Evolutionary conservation across 2,797 vertebrate species (phyloP).

Genomic region (Dicrostonyx torquatus): DNA sequence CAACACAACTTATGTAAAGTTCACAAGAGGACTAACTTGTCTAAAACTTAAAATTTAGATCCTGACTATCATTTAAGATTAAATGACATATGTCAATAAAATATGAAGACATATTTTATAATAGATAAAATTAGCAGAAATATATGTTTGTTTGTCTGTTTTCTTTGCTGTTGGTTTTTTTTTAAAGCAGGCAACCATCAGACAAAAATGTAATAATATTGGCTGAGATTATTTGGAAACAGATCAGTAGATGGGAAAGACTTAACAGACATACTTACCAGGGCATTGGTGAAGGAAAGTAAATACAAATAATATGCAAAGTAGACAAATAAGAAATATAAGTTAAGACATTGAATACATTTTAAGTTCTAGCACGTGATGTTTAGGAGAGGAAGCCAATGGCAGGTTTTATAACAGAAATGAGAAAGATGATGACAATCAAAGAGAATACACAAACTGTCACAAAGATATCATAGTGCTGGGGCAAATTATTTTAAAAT

Average conservation of each 20-base stretch:
- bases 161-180: neutral
- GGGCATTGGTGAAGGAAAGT: constrained; percentile 30
- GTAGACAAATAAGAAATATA: constrained; percentile 44
- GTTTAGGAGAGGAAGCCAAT: neutral
- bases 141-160: neutral
- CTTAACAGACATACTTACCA: neutral
- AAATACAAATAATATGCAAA: constrained; percentile 51
- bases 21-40: constrained; percentile 29
- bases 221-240: neutral
- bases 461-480: neutral
- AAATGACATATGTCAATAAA: no score
- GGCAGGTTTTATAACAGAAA: neutral
- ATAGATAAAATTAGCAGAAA: neutral
- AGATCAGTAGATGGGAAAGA: constrained; percentile 17
- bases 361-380: constrained; percentile 42
- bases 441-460: neutral
- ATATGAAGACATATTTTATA: constrained; percentile 61
- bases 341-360: constrained; percentile 19
- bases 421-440: neutral
- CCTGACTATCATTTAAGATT: constrained; percentile 4
- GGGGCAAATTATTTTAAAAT: neutral
- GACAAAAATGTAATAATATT: constrained; percentile 40
- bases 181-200: constrained; percentile 27
- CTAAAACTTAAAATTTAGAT: constrained; percentile 64
- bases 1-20: constrained; percentile 52